Evolutionary conservation across 1,140 invertebrate species (phyloP).

Genomic region (Nylanderia fulva): DNA sequence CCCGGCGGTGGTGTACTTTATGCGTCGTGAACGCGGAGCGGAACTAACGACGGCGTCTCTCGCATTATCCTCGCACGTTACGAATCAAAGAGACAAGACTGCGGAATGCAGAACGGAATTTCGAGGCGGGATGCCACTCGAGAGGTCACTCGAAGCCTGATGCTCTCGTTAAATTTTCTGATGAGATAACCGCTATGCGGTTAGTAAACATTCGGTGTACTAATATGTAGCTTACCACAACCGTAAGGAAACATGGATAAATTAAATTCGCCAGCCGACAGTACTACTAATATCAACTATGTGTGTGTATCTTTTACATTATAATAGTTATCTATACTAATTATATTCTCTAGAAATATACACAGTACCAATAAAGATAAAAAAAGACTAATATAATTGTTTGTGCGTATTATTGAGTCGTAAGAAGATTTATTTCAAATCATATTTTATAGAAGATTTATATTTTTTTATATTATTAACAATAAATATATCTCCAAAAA

Average conservation of each 20-base stretch:
- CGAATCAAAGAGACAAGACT: background rate
- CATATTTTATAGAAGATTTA: background rate
- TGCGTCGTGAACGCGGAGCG: slow-evolving; percentile 18
- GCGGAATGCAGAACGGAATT: slow-evolving; percentile 32
- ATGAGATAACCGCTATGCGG: slow-evolving; percentile 18
- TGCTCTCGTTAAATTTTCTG: slow-evolving; percentile 35
- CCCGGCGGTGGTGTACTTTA: slow-evolving; percentile 39
- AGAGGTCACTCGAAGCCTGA: background rate
- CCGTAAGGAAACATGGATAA: slow-evolving; percentile 11
- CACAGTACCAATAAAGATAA: background rate
- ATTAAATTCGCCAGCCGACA: slow-evolving; percentile 3
- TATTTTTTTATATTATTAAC: background rate
- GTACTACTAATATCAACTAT: background rate
- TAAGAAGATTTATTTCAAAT: background rate
- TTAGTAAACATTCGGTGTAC: slow-evolving; percentile 29
- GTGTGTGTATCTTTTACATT: background rate
- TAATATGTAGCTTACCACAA: slow-evolving; percentile 23
- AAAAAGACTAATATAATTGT: background rate
- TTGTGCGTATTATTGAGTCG: background rate
- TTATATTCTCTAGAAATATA: background rate
- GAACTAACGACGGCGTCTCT: background rate
- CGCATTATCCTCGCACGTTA: slow-evolving; percentile 23
- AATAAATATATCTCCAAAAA: background rate
- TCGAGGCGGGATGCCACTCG: slow-evolving; percentile 12
- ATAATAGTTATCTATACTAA: background rate